Conservation (phyloP, 1,140 invertebrate genomes). For the Fragariocoptes setiger region DNA sequence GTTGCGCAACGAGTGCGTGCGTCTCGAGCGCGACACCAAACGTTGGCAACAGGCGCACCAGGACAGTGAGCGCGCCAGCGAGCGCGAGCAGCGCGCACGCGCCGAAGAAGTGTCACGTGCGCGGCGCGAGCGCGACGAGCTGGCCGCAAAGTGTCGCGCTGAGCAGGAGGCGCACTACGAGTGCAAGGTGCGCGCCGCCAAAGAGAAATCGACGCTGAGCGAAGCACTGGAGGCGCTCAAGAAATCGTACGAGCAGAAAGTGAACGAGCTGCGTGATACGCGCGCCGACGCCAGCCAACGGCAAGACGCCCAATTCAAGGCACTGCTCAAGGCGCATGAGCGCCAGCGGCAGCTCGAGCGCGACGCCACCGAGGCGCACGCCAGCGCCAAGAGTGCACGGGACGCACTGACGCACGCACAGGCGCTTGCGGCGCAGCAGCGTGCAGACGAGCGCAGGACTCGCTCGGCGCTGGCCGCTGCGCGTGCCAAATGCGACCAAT, state of each 20-base stretch:
- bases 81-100: not conserved
- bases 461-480: too few species aligned
- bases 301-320: too few species aligned
- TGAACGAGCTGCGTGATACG: not conserved
- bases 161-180: not conserved
- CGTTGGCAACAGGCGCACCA: not conserved
- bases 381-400: too few species aligned
- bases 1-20: not conserved
- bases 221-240: not conserved
- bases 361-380: too few species aligned
- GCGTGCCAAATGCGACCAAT: too few species aligned
- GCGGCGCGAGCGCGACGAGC: not conserved
- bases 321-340: too few species aligned
- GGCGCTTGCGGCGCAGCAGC: too few species aligned
- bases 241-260: not conserved
- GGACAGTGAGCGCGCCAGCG: not conserved
- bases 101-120: not conserved
- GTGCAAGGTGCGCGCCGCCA: not conserved
- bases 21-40: not conserved
- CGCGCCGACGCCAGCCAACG: too few species aligned
- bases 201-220: not conserved
- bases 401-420: too few species aligned
- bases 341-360: too few species aligned
- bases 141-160: not conserved
- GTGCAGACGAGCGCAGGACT: too few species aligned